Conservation (phyloP, 2,113 vertebrate genomes). For the Stercorarius parasiticus region DNA sequence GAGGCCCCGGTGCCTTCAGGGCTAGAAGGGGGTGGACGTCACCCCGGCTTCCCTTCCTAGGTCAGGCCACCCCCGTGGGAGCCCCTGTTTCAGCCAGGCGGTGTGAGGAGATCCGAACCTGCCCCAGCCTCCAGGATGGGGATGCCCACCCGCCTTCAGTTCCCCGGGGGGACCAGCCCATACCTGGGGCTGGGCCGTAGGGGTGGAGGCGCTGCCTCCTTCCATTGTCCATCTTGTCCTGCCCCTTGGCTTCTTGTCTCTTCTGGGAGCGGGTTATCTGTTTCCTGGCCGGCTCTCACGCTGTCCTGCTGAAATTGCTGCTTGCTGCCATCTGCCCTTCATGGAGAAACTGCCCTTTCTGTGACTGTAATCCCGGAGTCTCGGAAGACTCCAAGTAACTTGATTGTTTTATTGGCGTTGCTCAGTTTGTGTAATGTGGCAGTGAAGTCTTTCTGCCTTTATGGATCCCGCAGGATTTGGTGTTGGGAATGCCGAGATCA, state of each 20-base stretch:
- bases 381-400: fast-evolving
- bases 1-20: not conserved
- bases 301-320: not conserved
- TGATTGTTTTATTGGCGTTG: fast-evolving
- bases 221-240: fast-evolving
- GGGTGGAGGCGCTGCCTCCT: not conserved
- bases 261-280: too few relatives aligned
- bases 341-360: fast-evolving
- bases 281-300: fast-evolving
- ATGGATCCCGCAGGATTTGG: not conserved
- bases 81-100: not conserved
- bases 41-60: fast-evolving
- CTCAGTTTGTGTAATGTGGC: fast-evolving
- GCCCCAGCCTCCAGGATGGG: fast-evolving
- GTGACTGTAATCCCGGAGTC: fast-evolving
- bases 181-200: fast-evolving
- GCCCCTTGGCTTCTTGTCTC: fast-evolving
- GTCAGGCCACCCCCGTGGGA: too few relatives aligned
- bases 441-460: not conserved
- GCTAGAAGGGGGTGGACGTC: not conserved
- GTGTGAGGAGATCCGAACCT: fast-evolving
- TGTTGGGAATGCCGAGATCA: not conserved
- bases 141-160: not conserved
- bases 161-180: fast-evolving
- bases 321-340: not conserved